A percentile compares a stretch with the other conserved stretches of the same genome.
Evolutionary conservation across 1,140 invertebrate species (phyloP).

Genomic region (Trigoniulus corallinus): DNA sequence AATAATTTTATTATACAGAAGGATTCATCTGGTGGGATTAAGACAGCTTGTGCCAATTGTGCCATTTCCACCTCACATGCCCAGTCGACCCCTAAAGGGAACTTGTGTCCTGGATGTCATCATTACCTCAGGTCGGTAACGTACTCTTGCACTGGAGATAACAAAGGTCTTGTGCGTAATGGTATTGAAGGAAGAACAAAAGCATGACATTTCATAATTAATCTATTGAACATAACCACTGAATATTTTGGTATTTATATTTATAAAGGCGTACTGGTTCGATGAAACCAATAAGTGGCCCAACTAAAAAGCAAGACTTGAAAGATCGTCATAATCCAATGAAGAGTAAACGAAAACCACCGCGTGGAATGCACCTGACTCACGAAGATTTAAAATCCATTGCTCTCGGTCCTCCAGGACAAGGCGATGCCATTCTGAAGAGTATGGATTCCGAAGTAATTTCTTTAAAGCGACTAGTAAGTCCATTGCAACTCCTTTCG

Average conservation of each 20-base stretch:
- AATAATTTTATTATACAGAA: not conserved
- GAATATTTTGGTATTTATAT: conserved; percentile 4
- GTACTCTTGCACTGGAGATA: not conserved
- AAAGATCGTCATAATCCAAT: conserved; percentile 26
- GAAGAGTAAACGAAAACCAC: conserved; percentile 70
- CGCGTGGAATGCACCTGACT: conserved; percentile 91
- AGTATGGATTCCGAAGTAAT: conserved; percentile 84
- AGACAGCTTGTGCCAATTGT: conserved; percentile 49
- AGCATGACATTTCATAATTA: too few species aligned
- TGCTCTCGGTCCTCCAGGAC: conserved; percentile 49
- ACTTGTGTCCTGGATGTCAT: conserved; percentile 57
- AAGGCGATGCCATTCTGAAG: conserved; percentile 67
- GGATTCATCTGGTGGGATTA: conserved; percentile 14
- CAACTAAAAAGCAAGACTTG: conserved; percentile 29
- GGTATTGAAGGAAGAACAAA: too few species aligned
- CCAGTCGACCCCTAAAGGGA: conserved; percentile 53
- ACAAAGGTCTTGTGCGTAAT: not conserved
- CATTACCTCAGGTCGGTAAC: conserved; percentile 51
- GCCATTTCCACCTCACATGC: conserved; percentile 50
- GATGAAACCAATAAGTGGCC: conserved; percentile 51
- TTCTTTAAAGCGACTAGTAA: conserved; percentile 83
- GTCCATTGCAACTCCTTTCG: too few species aligned
- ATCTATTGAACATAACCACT: not conserved
- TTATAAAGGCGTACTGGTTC: conserved; percentile 49
- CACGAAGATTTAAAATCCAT: conserved; percentile 83